Evolutionary conservation across 2,113 vertebrate genomes (phyloP).

Genomic region (Pedetes capensis): DNA sequence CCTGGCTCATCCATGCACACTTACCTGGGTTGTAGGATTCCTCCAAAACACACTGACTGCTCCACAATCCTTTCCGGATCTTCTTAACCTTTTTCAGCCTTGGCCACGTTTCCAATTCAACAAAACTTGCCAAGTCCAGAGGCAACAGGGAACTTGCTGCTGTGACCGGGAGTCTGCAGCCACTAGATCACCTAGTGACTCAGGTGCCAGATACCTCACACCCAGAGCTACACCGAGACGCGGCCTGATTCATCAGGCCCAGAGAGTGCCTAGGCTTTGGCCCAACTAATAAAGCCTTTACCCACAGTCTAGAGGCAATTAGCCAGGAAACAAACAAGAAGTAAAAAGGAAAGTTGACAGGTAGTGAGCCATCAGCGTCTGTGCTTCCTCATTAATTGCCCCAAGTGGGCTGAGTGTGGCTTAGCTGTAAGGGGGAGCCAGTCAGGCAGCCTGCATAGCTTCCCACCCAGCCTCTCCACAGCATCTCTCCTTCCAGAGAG

Average conservation of each 20-base stretch:
- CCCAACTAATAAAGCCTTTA: slow-evolving; percentile 63
- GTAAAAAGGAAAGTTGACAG: slow-evolving; percentile 66
- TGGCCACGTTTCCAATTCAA: not conserved
- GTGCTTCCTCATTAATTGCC: not conserved
- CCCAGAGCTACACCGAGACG: slow-evolving; percentile 27
- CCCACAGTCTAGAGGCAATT: slow-evolving; percentile 49
- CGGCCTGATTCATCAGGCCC: slow-evolving; percentile 55
- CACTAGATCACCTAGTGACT: slow-evolving; percentile 34
- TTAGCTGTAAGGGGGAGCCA: not conserved
- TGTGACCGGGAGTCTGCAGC: not conserved
- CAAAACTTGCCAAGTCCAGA: slow-evolving; percentile 7
- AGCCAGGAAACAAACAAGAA: slow-evolving; percentile 57
- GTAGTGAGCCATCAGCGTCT: not conserved
- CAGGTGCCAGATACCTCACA: slow-evolving; percentile 25
- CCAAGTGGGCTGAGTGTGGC: not conserved
- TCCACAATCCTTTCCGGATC: not conserved
- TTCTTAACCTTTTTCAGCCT: not conserved
- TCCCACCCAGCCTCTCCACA: not conserved
- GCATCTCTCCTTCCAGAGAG: not conserved
- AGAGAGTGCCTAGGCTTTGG: slow-evolving; percentile 55
- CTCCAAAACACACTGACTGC: not conserved
- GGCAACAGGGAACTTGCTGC: not conserved
- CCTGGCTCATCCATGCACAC: not conserved
- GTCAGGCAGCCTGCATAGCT: not conserved
- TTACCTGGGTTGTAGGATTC: slow-evolving; percentile 55